Evolutionary conservation across 2,113 vertebrate genomes (phyloP), one percentile per base, ranked within the genome.

Genomic region (Regulus satrapa): DNA sequence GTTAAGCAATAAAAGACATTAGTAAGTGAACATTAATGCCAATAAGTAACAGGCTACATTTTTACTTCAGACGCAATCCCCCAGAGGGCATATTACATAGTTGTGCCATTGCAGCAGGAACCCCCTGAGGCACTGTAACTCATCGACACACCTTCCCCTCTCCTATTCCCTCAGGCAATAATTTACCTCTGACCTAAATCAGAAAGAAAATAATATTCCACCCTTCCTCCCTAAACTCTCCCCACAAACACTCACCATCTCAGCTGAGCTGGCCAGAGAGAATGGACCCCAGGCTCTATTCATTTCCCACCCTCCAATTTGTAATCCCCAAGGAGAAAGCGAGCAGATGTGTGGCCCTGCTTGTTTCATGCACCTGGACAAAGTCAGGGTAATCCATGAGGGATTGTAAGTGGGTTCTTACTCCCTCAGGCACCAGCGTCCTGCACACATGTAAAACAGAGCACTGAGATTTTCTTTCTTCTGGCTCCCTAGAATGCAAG

Each of bases 301-400:
- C 67, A 85, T 94, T 96, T 95, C 92, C 89, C 92, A 95, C 63
- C 89, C 78, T 73, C 85, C 67, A 66, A 18, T 73, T 96, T 69
- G 87, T 93, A 88, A 95, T 93, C 93, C 74, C 67, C 63, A 63
- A 67, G 58, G 94, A 94, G 87, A 85, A 97, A 94, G 86, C 66
- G 62, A 94, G 89, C 85, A 94, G 67, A 88, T 95, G 94, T 95
- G 89, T 97, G 95, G 94, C 74, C 92, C 62, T 43, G 69, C 71
- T 95, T 91, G 54, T 89, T 95, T 83, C 36, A 8, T 74, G 92
- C 94, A 97, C 94, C 93, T 96, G 95, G 96, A 93, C 89, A 92
- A 89, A 93, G 67, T 87, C 87, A 3, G 18, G 49, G 32, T 82
- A 92, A 87, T 92, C 93, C 74, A 48, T 43, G 46, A 0, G 4